Evolutionary conservation across 1,140 invertebrate genomes (phyloP), one percentile per base, ranked within the genome.

Genomic region (Spodoptera litura): DNA sequence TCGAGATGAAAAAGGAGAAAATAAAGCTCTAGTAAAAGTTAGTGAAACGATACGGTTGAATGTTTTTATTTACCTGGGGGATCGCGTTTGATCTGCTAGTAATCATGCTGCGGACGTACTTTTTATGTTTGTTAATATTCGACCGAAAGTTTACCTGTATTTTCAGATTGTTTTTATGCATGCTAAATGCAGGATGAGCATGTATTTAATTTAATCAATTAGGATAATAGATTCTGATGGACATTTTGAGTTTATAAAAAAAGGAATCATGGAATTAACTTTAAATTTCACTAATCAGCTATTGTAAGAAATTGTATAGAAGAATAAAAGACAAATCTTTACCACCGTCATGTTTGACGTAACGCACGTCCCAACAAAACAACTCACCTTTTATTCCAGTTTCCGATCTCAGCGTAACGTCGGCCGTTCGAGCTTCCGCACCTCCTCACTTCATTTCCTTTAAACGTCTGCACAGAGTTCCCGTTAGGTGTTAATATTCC

Each of bases 401-500:
- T 95, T 87, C 94, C 94, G 83, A 95, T 95, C 86, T 95, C 94
- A 64, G 94, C 94, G 88, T 95, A 95, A 76, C 94, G 92, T 84
- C 94, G 91, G 79, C 93, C 94, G 85, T 94, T 95, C 83, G 91
- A 86, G 80, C 90, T 89, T 88, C 89, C 93, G 90, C 92, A 95
- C 81, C 91, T 93, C 81, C 93, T 94, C 87, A 93, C 88, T 91
- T 95, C 94, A 93, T 94, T 95, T 93, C 92, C 94, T 93, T 83
- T 91, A 79, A 91, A 87, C 81, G 90, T 92, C 87, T 93, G 90
- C 62, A 91, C 87, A 27, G 92, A 91, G 87, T 94, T 95, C 83
- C 94, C 94, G 91, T 95, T 95, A 75, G 94, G 94, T 72, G 93
- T 95, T 93, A 95, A 94, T 92, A 94, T 90, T 91, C 93, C 93